Conservation (phyloP, 2,888 invertebrate genomes). For the Apodemia zela region DNA sequence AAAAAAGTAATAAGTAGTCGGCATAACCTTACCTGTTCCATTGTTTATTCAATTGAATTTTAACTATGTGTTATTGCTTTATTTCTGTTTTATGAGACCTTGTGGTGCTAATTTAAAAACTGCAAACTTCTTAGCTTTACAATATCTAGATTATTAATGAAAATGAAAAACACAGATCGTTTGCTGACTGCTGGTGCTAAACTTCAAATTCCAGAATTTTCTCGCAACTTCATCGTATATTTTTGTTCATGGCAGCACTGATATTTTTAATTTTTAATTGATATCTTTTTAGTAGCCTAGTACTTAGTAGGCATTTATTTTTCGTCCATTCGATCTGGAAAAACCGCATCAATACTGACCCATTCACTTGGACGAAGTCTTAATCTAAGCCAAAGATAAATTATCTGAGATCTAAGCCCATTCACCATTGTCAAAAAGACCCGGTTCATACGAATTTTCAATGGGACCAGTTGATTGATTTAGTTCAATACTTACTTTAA, state of each 20-base stretch:
- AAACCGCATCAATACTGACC: too few relatives aligned
- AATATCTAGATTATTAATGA: constrained; percentile 32
- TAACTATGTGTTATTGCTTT: constrained; percentile 20
- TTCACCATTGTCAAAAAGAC: too few relatives aligned
- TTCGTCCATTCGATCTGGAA: too few relatives aligned
- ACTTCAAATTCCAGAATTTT: constrained; percentile 74
- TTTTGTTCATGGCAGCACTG: constrained; percentile 34
- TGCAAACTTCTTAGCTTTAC: background rate
- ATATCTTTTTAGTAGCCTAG: too few relatives aligned
- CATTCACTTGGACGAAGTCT: too few relatives aligned
- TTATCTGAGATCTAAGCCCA: too few relatives aligned
- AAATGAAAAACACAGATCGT: constrained; percentile 45
- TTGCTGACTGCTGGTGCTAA: background rate
- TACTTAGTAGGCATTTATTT: too few relatives aligned
- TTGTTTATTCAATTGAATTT: constrained; percentile 39
- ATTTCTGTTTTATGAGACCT: constrained; percentile 17
- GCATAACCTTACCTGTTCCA: constrained; percentile 77
- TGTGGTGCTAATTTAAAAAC: constrained; percentile 6
- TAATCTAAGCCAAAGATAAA: too few relatives aligned
- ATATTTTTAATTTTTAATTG: background rate
- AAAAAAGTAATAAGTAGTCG: constrained; percentile 39
- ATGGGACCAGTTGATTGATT: too few relatives aligned
- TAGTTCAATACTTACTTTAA: too few relatives aligned
- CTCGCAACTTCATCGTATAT: constrained; percentile 40
- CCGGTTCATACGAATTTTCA: too few relatives aligned